These are phyloP conservation scores for Halichoeres trimaculatus DNA, from an alignment of 2,113 vertebrate species.

Conservation along the genomic window DNA sequence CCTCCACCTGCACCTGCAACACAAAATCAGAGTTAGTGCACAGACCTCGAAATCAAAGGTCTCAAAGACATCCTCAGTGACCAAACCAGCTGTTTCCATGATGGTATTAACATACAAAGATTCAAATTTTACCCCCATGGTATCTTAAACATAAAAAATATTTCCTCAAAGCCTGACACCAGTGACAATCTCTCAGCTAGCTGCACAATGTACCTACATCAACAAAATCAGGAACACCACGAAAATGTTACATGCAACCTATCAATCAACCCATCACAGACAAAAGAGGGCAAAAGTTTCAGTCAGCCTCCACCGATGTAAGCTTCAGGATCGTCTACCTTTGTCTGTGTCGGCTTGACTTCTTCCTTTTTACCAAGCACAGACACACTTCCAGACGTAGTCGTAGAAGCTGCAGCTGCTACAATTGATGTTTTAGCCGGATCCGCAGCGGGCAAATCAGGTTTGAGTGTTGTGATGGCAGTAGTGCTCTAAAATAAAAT, in stretches of 20 bases:
- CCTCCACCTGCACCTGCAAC: constrained; percentile 78
- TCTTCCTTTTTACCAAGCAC: constrained; percentile 57
- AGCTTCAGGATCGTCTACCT: constrained; percentile 52
- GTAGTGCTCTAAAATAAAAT: constrained; percentile 69
- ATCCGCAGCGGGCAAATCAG: neutral
- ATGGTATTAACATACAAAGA: neutral
- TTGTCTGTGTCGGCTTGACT: constrained; percentile 37
- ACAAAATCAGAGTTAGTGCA: constrained; percentile 42
- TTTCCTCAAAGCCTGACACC: neutral
- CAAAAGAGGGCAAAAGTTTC: neutral
- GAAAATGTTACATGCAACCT: neutral
- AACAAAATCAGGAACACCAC: neutral
- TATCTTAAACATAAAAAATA: too few relatives aligned
- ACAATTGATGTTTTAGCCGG: constrained; percentile 47
- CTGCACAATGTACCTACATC: neutral
- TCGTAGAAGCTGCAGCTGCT: constrained; percentile 26
- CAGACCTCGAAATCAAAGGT: neutral
- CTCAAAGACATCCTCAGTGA: neutral
- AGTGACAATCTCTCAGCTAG: neutral
- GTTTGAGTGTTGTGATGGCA: constrained; percentile 45
- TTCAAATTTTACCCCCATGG: too few relatives aligned
- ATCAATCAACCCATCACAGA: neutral
- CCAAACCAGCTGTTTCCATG: neutral
- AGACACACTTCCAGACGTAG: constrained; percentile 41
- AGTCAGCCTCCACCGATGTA: neutral